These are phyloP conservation scores for Thomomys bottae DNA, from an alignment of 2,113 vertebrate species.

Conservation along the genomic window DNA sequence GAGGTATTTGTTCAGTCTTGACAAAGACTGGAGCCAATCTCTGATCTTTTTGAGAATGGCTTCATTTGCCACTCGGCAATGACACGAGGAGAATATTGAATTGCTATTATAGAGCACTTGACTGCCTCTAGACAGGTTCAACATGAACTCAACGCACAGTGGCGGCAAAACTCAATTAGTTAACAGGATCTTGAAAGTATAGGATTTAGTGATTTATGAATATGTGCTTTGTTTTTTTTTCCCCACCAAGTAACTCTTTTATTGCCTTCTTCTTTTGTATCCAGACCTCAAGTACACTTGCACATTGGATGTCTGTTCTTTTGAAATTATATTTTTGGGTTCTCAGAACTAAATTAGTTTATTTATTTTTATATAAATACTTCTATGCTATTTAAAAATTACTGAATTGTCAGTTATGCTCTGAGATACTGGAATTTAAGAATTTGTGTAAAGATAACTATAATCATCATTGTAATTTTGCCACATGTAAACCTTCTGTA, in stretches of 20 bases:
- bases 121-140: background rate
- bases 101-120: background rate
- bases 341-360: background rate
- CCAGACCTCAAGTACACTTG: background rate
- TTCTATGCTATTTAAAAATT: background rate
- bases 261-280: background rate
- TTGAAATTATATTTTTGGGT: background rate
- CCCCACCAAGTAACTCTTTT: background rate
- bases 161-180: background rate
- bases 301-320: background rate
- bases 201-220: rapidly evolving
- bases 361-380: background rate
- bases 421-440: background rate
- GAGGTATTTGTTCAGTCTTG: background rate
- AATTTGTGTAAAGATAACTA: background rate
- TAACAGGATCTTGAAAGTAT: background rate
- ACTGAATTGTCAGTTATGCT: background rate
- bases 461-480: background rate
- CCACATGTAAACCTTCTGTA: background rate
- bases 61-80: background rate
- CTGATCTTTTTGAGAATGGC: background rate
- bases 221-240: background rate
- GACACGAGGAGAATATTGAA: background rate
- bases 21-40: background rate
- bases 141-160: background rate